phyloP scores from a whole-genome alignment of 1,140 invertebrate species.

The Cepaea nemoralis region DNA sequence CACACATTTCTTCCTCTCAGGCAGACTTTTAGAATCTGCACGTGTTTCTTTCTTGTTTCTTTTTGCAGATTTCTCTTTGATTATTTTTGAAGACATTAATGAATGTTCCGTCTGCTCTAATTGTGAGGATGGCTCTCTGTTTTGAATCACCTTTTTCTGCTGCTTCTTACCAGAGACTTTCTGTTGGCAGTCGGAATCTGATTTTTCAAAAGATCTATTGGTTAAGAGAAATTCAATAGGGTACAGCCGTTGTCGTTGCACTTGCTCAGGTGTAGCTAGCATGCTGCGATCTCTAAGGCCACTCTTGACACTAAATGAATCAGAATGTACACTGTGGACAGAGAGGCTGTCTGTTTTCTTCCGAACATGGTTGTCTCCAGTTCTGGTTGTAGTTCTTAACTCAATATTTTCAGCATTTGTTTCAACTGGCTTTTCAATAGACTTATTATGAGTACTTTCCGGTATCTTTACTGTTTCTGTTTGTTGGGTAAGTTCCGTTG shows the following conservation, averaged over 20 bases:
- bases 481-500: no score
- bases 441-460: no score
- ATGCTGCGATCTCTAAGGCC: slow-evolving; percentile 13
- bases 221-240: not conserved
- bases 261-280: not conserved
- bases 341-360: no score
- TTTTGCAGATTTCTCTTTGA: not conserved
- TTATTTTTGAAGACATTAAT: not conserved
- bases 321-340: not conserved
- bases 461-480: no score
- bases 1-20: not conserved
- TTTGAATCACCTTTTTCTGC: not conserved
- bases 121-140: not conserved
- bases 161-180: not conserved
- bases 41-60: not conserved
- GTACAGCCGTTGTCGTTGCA: not conserved
- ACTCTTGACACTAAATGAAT: not conserved
- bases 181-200: not conserved
- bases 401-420: no score
- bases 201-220: not conserved
- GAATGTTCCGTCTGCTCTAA: not conserved
- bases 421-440: no score
- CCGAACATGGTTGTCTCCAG: no score
- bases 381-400: no score
- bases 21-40: not conserved